Evolutionary conservation across 2,888 invertebrate species (phyloP), one percentile per base, ranked within the genome.

Genomic region (Heliconius aoede): DNA sequence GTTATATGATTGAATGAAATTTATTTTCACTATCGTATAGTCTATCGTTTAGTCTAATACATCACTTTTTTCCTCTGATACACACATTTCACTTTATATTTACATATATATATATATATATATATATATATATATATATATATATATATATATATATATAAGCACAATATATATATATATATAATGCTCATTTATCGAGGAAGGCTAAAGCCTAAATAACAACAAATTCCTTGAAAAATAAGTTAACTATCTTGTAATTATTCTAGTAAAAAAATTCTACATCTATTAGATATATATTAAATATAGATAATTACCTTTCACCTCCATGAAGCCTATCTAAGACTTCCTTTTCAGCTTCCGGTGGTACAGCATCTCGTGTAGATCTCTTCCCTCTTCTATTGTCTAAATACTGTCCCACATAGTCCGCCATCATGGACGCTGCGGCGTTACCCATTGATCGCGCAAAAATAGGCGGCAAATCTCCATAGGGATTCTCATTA

Each of bases 401-500:
- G 72, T 96, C 96, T 80, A 98, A 89, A 84, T 97, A 96, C 73
- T 96, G 95, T 1, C 96, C 96, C 36, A 98, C 95, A 85, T 97
- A 97, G 83, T 97, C 96, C 0, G 97, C 96, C 88, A 96, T 91
- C 80, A 96, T 88, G 75, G 95, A 95, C 0, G 97, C 96, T 0
- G 97, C 97, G 13, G 96, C 95, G 81, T 96, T 95, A 7, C 97
- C 96, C 95, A 97, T 96, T 7, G 97, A 97, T 79, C 97, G 93
- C 1, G 96, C 96, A 81, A 98, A 95, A 7, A 97, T 93, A 0
- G 97, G 96, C 0, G 97, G 97, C 76, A 97, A 89, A 65, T 96
- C 96, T 24, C 98, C 98, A 85, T 97, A 96, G 0, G 98, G 98
- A 91, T 98, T 98, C 87, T 97, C 97, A 87, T 98, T 97, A 87